A percentile compares a stretch with the other conserved stretches of the same genome.
These are phyloP conservation scores for Cantharis flavilabris DNA, from an alignment of 2,888 invertebrate species.

Conservation along the genomic window DNA sequence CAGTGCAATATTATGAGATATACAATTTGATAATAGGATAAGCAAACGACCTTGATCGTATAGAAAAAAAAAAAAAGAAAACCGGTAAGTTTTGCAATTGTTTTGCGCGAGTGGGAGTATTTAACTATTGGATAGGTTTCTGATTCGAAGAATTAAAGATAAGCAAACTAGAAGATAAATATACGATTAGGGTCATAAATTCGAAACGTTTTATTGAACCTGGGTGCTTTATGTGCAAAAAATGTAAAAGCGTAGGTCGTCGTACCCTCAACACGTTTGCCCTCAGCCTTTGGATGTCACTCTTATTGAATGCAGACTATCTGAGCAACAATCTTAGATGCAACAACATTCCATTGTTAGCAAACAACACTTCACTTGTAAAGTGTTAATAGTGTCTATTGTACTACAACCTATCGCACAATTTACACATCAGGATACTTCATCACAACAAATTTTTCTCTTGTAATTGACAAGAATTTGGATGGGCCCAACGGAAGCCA, in stretches of 20 bases:
- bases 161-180: slow-evolving; percentile 4
- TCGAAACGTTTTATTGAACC: slow-evolving; percentile 30
- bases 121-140: background rate
- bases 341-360: slow-evolving; percentile 30
- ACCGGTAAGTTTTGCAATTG: background rate
- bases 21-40: background rate
- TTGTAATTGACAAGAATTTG: background rate
- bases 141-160: slow-evolving; percentile 8
- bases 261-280: slow-evolving; percentile 42
- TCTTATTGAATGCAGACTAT: slow-evolving; percentile 35
- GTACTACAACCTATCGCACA: slow-evolving; percentile 11
- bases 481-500: no score
- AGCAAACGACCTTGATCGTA: background rate
- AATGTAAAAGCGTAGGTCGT: slow-evolving; percentile 36
- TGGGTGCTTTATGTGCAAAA: slow-evolving; percentile 34
- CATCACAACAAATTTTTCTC: background rate
- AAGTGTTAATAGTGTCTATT: slow-evolving; percentile 23
- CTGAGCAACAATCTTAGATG: slow-evolving; percentile 33
- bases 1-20: background rate
- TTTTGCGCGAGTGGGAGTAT: slow-evolving; percentile 9
- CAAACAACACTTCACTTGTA: slow-evolving; percentile 23
- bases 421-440: background rate
- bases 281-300: slow-evolving; percentile 34
- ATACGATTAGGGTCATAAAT: slow-evolving; percentile 19
- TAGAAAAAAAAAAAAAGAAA: background rate